These are phyloP conservation scores for Pithys albifrons DNA, from an alignment of 2,113 vertebrate species.

Conservation along the genomic window DNA sequence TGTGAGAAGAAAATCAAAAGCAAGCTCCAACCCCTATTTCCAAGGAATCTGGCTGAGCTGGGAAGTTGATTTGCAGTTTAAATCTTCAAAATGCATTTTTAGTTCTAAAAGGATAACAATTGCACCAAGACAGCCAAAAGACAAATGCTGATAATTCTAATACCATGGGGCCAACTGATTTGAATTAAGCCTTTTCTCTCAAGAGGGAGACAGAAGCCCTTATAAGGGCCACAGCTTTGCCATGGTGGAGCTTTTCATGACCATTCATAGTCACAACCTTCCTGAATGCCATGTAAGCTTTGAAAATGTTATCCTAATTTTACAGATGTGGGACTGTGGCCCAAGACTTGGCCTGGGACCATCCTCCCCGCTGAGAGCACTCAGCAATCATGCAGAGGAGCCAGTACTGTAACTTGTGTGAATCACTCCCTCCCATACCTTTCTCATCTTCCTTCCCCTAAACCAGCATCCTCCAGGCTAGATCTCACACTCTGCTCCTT, in stretches of 20 bases:
- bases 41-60: neutral
- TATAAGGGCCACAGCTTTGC: neutral
- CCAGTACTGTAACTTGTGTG: neutral
- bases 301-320: neutral
- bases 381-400: neutral
- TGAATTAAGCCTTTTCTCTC: conserved; percentile 6
- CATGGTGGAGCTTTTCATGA: neutral
- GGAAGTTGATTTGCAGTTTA: neutral
- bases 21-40: neutral
- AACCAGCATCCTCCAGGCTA: neutral
- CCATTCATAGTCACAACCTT: neutral
- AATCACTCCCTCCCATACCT: neutral
- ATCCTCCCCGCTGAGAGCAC: neutral
- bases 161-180: neutral
- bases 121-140: neutral
- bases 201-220: neutral
- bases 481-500: neutral
- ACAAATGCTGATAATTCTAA: neutral
- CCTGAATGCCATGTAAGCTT: neutral
- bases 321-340: neutral
- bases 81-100: neutral
- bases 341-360: neutral
- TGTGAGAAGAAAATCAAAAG: conserved; percentile 1
- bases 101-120: neutral
- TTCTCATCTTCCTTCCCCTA: neutral